These are phyloP conservation scores for Acanthisitta chloris DNA, from an alignment of 2,113 vertebrate species.

Conservation along the genomic window DNA sequence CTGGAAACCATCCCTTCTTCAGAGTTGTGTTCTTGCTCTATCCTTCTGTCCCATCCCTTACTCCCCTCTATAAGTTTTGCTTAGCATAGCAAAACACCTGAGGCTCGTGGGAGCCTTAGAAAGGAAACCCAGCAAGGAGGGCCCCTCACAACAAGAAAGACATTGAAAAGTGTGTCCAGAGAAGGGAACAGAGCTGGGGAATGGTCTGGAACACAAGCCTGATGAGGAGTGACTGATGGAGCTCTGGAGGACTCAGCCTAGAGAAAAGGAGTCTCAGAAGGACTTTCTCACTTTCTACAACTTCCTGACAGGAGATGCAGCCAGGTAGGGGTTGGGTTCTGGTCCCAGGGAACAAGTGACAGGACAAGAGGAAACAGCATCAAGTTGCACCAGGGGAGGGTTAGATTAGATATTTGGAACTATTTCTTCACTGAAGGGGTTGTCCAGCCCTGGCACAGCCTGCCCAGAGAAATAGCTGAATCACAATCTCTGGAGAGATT, in stretches of 20 bases:
- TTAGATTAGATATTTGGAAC: not conserved
- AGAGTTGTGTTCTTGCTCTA: fast-evolving
- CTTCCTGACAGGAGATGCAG: not conserved
- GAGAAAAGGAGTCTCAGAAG: not conserved
- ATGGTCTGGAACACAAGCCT: not conserved
- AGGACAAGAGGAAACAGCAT: not conserved
- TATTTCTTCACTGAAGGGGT: not conserved
- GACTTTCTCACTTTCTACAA: not conserved
- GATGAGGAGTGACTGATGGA: not conserved
- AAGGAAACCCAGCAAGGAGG: not conserved
- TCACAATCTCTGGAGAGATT: not conserved
- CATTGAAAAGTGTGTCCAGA: fast-evolving
- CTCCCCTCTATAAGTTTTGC: no score
- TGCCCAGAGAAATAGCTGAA: not conserved
- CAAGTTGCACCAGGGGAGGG: not conserved
- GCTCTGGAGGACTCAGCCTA: not conserved
- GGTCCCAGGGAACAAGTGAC: fast-evolving
- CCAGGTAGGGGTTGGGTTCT: fast-evolving
- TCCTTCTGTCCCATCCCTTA: not conserved
- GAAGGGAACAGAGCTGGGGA: fast-evolving
- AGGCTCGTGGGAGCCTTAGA: not conserved
- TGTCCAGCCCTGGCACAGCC: not conserved
- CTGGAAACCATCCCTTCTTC: not conserved
- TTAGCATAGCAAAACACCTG: not conserved
- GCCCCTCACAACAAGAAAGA: not conserved